Evolutionary conservation across 1,140 invertebrate species (phyloP).

Genomic region (Asbolus verrucosus): DNA sequence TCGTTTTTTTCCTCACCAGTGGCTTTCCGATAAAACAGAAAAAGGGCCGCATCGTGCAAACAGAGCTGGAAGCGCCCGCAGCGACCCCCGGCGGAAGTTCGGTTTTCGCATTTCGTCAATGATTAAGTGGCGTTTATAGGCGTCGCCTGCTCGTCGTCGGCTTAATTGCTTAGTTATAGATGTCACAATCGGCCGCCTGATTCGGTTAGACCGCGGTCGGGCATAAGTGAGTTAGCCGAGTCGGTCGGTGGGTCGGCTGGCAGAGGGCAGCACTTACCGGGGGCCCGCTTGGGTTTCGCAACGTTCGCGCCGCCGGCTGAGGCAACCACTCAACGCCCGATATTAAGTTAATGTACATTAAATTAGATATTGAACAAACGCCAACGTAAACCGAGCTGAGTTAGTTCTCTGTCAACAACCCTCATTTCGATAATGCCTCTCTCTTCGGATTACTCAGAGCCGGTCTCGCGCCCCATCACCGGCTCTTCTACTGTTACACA

Average conservation of each 20-base stretch:
- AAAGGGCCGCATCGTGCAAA: too few relatives aligned
- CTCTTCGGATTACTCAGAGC: constrained; percentile 33
- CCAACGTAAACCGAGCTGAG: constrained; percentile 40
- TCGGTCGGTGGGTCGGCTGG: constrained; percentile 12
- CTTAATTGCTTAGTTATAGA: constrained; percentile 33
- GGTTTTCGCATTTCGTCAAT: too few relatives aligned
- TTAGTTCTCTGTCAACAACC: constrained; percentile 38
- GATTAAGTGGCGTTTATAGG: too few relatives aligned
- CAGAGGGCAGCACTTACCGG: constrained; percentile 29
- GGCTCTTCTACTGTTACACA: constrained; percentile 23
- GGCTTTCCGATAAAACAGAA: too few relatives aligned
- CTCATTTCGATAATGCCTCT: constrained; percentile 35
- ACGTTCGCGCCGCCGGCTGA: constrained; percentile 29
- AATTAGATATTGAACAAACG: constrained; percentile 45
- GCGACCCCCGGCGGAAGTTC: too few relatives aligned
- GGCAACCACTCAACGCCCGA: constrained; percentile 40
- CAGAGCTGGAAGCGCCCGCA: too few relatives aligned
- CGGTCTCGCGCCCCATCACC: constrained; percentile 23
- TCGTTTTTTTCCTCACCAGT: too few relatives aligned
- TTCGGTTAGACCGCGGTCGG: constrained; percentile 28
- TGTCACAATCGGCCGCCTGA: constrained; percentile 32
- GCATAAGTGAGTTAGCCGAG: constrained; percentile 25
- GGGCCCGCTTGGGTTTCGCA: constrained; percentile 30
- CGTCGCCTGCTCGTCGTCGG: too few relatives aligned
- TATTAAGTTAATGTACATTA: constrained; percentile 45